Conservation (phyloP, 1,140 invertebrate species). For the Sycophaga agraensis region DNA sequence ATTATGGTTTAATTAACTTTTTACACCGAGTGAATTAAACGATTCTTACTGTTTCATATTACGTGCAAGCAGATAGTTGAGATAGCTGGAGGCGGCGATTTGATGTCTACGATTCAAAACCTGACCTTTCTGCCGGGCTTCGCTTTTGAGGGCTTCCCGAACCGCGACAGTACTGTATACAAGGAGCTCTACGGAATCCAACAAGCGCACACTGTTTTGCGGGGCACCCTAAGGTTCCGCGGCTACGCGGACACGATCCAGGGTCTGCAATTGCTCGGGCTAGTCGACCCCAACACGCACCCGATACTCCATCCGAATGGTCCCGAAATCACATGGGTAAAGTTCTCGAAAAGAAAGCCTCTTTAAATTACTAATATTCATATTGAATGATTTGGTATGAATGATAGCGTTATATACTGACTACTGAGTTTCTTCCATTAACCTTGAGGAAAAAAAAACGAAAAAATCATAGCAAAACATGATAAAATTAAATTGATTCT, state of each 20-base stretch:
- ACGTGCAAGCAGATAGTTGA: constrained; percentile 88
- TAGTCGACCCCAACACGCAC: constrained; percentile 85
- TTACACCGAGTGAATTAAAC: too few relatives aligned
- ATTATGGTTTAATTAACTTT: too few relatives aligned
- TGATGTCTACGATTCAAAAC: constrained; percentile 77
- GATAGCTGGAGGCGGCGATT: constrained; percentile 82
- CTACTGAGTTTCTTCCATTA: too few relatives aligned
- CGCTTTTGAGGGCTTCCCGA: constrained; percentile 92
- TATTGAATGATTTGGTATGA: not conserved
- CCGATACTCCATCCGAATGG: constrained; percentile 90
- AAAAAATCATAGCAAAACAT: too few relatives aligned
- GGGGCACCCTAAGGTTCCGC: constrained; percentile 89
- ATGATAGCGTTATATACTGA: too few relatives aligned
- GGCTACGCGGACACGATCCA: constrained; percentile 89
- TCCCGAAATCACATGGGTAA: constrained; percentile 95
- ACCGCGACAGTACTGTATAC: constrained; percentile 93
- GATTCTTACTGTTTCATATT: too few relatives aligned
- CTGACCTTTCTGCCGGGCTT: constrained; percentile 95
- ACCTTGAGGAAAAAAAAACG: too few relatives aligned
- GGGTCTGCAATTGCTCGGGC: constrained; percentile 81
- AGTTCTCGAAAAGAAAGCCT: too few relatives aligned
- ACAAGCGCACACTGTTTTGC: constrained; percentile 83
- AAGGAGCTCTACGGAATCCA: constrained; percentile 81
- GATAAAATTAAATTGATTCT: too few relatives aligned
- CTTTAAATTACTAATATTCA: not conserved